phyloP scores from a whole-genome alignment of 2,888 invertebrate species.

The Xestia c-nigrum region DNA sequence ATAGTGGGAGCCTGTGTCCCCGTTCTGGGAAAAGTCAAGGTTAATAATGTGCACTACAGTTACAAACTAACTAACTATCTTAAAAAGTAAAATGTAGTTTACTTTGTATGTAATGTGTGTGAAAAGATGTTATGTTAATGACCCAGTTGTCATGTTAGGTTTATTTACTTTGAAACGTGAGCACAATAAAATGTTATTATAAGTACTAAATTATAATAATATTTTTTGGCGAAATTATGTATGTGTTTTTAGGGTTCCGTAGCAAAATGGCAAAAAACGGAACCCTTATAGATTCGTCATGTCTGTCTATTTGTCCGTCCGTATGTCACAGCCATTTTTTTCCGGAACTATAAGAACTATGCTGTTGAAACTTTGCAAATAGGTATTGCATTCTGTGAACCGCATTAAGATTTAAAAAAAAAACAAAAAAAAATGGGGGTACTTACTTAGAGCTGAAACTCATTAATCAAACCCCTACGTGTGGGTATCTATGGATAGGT shows the following conservation, averaged over 20 bases:
- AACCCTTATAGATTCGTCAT: too few relatives aligned
- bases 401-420: too few relatives aligned
- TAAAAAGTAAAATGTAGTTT: background rate
- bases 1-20: background rate
- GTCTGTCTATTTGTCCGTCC: too few relatives aligned
- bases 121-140: constrained; percentile 25
- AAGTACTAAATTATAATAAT: background rate
- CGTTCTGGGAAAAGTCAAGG: background rate
- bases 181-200: background rate
- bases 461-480: too few relatives aligned
- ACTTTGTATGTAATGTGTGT: constrained; percentile 6
- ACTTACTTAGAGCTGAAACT: too few relatives aligned
- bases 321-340: too few relatives aligned
- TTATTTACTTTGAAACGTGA: constrained; percentile 10
- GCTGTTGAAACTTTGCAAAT: too few relatives aligned
- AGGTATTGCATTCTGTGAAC: too few relatives aligned
- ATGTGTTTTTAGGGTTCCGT: background rate
- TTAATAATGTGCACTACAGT: background rate
- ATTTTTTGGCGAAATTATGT: background rate
- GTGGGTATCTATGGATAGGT: too few relatives aligned
- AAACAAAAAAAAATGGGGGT: too few relatives aligned
- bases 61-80: background rate
- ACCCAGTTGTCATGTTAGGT: background rate
- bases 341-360: too few relatives aligned
- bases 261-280: too few relatives aligned